Base-by-base conservation (phyloP, 2,888 invertebrate species). In the Lydus trimaculatus region DNA sequence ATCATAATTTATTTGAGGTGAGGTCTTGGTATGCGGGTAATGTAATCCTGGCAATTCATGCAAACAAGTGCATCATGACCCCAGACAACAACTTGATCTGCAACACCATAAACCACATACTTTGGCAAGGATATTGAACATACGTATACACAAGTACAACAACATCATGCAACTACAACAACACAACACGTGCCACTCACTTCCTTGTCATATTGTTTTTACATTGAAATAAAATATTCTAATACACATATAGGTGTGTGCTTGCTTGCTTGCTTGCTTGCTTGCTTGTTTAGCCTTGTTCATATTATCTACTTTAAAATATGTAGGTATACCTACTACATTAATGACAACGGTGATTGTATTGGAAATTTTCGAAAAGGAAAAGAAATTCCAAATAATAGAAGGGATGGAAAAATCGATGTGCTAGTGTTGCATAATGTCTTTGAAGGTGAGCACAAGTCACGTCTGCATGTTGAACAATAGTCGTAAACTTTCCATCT, bases 401-500 rank as follows among this genome's bases (percentile, higher is more conserved):
- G 48, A 23, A 52, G 48, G 48, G 48, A 52, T 20, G 48, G 3
- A 11, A 23, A 52, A 3, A 52, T 20, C 23, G 8, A 8, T 52
- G 36, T 15, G 13, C 13, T 36, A 31, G 7, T 15, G n/a, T 4
- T 43, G 7, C 5, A 36, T 52, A 52, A 52, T 23, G 48, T 52
- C 11, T 52, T 9, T 23, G 7, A 70, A 76, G 77, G 76, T 78
- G 74, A 73, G 73, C 72, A 67, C 58, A 61, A 75, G 78, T 76
- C 78, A 78, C 77, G 78, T 78, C 76, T 72, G 66, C 70, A 65
- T 66, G 71, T 71, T 74, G 75, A 74, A 76, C 76, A 75, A 77
- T 76, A 76, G 69, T 75, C 79, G 70, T 79, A 79, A 79, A 79
- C 74, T 77, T 74, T 61, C 72, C 73, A 75, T 75, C 73, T 75